Conservation (phyloP, 1,140 invertebrate genomes). For the Antheraea pernyi region DNA sequence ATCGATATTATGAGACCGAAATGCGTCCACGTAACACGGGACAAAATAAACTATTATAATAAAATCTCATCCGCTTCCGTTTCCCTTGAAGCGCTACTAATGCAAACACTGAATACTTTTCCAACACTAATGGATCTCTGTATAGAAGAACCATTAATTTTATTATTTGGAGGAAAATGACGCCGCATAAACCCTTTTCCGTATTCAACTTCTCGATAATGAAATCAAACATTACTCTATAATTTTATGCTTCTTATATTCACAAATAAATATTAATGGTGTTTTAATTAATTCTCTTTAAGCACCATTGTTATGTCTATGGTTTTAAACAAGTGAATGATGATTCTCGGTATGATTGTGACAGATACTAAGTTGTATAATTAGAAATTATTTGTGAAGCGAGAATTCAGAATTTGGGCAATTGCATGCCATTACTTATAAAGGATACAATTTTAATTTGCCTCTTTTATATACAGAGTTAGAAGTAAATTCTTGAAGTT, state of each 20-base stretch:
- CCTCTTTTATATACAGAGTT: too few relatives aligned
- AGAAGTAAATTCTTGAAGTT: too few relatives aligned
- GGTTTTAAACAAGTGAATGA: too few relatives aligned
- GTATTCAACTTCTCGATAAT: slow-evolving; percentile 23
- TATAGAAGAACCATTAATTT: slow-evolving; percentile 55
- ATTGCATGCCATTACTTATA: too few relatives aligned
- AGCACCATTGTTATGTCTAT: too few relatives aligned
- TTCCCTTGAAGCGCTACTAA: slow-evolving; percentile 20
- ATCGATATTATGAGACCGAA: background rate
- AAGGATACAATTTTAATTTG: too few relatives aligned
- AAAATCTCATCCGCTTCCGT: slow-evolving; percentile 13
- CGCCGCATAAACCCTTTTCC: slow-evolving; percentile 40
- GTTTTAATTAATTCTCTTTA: too few relatives aligned
- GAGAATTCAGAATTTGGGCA: too few relatives aligned
- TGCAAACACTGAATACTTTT: slow-evolving; percentile 30
- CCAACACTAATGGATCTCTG: slow-evolving; percentile 47
- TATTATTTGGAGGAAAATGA: slow-evolving; percentile 53
- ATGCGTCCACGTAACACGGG: background rate
- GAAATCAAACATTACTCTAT: slow-evolving; percentile 50
- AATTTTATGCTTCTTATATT: slow-evolving; percentile 22
- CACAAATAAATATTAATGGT: background rate
- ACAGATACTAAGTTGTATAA: too few relatives aligned
- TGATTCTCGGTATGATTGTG: too few relatives aligned
- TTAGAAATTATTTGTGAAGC: too few relatives aligned
- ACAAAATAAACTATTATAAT: slow-evolving; percentile 7